Evolutionary conservation across 2,113 vertebrate species (phyloP).

Genomic region (Phycodurus eques): DNA sequence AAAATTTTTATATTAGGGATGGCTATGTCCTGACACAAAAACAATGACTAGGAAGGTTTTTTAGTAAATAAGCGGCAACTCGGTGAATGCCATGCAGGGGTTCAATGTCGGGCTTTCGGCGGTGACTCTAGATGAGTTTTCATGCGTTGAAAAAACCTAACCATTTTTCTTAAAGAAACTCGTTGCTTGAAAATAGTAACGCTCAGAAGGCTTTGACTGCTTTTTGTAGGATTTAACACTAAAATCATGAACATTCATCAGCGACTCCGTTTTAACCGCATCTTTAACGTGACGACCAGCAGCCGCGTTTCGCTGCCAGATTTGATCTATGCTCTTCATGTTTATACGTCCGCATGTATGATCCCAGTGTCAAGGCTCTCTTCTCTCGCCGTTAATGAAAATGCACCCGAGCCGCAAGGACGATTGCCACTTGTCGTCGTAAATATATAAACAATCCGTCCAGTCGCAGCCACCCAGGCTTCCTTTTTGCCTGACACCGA

Average conservation of each 20-base stretch:
- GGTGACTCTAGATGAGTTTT: too few species aligned
- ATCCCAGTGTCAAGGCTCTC: constrained; percentile 4
- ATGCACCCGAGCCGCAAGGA: constrained; percentile 47
- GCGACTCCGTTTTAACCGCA: background rate
- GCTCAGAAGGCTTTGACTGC: background rate
- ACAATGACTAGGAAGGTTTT: too few species aligned
- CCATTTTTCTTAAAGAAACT: background rate
- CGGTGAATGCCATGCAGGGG: too few species aligned
- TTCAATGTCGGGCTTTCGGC: too few species aligned
- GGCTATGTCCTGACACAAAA: too few species aligned
- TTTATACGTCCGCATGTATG: constrained; percentile 5
- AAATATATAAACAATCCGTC: constrained; percentile 59
- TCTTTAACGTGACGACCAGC: background rate
- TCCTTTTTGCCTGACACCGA: constrained; percentile 43
- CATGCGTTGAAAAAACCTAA: too few species aligned
- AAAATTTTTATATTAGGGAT: too few species aligned
- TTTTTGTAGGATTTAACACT: background rate
- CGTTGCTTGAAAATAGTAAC: background rate
- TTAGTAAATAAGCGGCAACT: too few species aligned
- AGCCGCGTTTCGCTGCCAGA: constrained; percentile 6
- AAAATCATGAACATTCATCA: background rate
- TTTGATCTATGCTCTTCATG: constrained; percentile 34
- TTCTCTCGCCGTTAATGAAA: constrained; percentile 46
- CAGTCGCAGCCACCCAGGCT: constrained; percentile 38
- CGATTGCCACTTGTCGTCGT: constrained; percentile 46